phyloP scores from a whole-genome alignment of 2,797 vertebrate genomes.

The Mycteria americana region DNA sequence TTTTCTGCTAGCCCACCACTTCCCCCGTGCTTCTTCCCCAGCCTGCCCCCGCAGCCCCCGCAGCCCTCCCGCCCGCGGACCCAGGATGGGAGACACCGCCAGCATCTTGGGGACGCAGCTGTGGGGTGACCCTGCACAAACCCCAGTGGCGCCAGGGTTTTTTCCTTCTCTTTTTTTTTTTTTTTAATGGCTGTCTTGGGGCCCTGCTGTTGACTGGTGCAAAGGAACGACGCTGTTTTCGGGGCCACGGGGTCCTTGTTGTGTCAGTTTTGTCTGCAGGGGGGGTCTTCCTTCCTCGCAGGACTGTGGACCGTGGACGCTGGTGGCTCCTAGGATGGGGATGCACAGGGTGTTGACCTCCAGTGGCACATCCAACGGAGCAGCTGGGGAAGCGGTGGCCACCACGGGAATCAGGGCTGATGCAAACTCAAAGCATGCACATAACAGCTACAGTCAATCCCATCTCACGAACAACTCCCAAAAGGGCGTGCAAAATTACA shows the following conservation, averaged over 20 bases:
- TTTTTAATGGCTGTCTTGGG: not conserved
- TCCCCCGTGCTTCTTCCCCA: not conserved
- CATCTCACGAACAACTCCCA: rapidly evolving
- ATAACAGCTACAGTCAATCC: not conserved
- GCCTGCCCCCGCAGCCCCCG: rapidly evolving
- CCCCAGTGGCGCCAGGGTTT: not conserved
- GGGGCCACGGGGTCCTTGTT: not conserved
- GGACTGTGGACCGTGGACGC: rapidly evolving
- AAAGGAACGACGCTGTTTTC: not conserved
- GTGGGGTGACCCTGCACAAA: not conserved
- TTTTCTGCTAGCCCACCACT: constrained; percentile 2
- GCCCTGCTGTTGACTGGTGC: not conserved
- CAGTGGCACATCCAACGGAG: not conserved
- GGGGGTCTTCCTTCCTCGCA: not conserved
- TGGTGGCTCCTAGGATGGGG: not conserved
- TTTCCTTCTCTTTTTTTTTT: not conserved
- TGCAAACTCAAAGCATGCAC: rapidly evolving
- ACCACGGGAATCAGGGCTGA: rapidly evolving
- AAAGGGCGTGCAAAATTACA: not conserved
- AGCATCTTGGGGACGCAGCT: constrained; percentile 11
- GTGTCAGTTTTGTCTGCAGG: not conserved
- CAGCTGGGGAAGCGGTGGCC: not conserved
- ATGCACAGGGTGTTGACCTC: not conserved
- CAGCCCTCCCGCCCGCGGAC: not conserved
- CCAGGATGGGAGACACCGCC: not conserved